Percentiles rank a stretch among this genome's conserved stretches.
Conservation (phyloP, 2,113 vertebrate genomes). For the Hemichromis elongatus region DNA sequence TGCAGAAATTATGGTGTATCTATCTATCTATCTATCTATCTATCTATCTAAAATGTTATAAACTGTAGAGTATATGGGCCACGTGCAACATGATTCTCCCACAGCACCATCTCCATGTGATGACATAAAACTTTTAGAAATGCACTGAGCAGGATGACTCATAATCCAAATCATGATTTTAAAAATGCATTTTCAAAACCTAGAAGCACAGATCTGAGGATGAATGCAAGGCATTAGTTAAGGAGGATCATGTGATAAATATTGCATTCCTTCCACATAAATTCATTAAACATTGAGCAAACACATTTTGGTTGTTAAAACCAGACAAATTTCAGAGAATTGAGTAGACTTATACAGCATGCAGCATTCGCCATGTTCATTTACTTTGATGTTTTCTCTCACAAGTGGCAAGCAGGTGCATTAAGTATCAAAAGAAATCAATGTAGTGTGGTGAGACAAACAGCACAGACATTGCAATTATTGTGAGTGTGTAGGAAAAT, state of each 20-base stretch:
- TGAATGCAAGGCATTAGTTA: background rate
- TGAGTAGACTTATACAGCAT: background rate
- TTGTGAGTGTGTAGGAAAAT: background rate
- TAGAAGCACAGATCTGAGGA: background rate
- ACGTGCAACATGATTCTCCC: background rate
- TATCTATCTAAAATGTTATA: background rate
- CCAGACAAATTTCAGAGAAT: background rate
- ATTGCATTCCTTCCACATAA: background rate
- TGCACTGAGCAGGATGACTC: background rate
- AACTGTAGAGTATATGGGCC: background rate
- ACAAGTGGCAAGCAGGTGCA: background rate
- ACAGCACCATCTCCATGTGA: background rate
- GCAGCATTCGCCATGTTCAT: background rate
- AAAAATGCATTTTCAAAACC: background rate
- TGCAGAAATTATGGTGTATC: no score
- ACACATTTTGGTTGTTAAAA: background rate
- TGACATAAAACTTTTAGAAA: background rate
- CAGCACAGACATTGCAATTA: slow-evolving; percentile 4
- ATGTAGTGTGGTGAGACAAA: slow-evolving; percentile 29
- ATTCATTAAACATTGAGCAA: slow-evolving; percentile 4
- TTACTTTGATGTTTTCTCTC: background rate
- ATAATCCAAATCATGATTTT: background rate
- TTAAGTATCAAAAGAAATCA: slow-evolving; percentile 47
- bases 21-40: background rate
- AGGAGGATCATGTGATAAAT: background rate